Evolutionary conservation across 2,797 vertebrate species (phyloP).

Genomic region (Sebastes minor): DNA sequence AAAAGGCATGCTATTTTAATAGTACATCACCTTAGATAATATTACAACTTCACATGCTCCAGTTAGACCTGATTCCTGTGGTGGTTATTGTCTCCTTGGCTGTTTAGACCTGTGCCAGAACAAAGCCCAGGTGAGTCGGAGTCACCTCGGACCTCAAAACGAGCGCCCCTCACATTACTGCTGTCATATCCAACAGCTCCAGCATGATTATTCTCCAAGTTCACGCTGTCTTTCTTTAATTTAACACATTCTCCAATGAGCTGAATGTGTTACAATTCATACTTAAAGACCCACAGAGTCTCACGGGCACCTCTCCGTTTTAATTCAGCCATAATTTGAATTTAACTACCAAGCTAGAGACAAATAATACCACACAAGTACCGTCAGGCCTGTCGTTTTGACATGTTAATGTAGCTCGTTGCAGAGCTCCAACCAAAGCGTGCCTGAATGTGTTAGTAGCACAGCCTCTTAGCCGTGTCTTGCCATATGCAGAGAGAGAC

Average conservation of each 20-base stretch:
- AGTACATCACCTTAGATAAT: not conserved
- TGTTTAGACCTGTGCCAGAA: not conserved
- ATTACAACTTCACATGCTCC: not conserved
- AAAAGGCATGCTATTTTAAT: fast-evolving
- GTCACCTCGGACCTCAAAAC: constrained; percentile 42
- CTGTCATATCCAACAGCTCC: constrained; percentile 27
- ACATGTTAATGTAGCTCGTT: constrained; percentile 26
- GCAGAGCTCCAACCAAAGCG: not conserved
- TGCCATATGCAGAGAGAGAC: constrained; percentile 45
- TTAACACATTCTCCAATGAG: not conserved
- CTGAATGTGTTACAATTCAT: too few species aligned
- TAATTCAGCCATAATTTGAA: not conserved
- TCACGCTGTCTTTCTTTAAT: not conserved
- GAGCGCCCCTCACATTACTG: constrained; percentile 48
- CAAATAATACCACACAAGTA: constrained; percentile 16
- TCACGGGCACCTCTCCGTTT: not conserved
- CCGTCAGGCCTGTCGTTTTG: constrained; percentile 50
- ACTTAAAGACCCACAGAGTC: not conserved
- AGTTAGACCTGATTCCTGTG: not conserved
- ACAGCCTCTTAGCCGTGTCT: constrained; percentile 21
- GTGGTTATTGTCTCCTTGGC: not conserved
- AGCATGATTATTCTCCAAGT: not conserved
- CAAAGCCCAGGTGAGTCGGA: constrained; percentile 59
- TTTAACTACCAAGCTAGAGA: not conserved
- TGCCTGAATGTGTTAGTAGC: not conserved